These are phyloP conservation scores for Sisor rabdophorus DNA, from an alignment of 2,113 vertebrate species.

Conservation along the genomic window DNA sequence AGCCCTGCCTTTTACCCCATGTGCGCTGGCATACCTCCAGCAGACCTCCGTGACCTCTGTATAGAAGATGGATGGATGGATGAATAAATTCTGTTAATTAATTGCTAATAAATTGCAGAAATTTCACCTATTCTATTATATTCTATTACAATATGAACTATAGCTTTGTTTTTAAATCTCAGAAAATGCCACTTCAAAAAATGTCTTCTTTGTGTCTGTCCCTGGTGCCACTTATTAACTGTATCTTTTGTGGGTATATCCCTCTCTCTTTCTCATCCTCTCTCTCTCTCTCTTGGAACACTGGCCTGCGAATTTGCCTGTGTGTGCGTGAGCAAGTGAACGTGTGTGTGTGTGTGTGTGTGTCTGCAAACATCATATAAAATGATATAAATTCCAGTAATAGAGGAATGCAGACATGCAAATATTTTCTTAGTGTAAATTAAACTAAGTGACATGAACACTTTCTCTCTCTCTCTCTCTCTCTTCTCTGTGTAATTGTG, in stretches of 20 bases:
- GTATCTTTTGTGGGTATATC: neutral
- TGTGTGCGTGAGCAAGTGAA: neutral
- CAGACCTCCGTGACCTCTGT: too few species aligned
- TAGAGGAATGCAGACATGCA: neutral
- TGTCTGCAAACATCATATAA: neutral
- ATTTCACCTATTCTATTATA: neutral
- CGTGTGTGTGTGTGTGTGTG: neutral
- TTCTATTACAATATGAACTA: neutral
- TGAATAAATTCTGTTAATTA: too few species aligned
- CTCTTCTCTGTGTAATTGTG: neutral
- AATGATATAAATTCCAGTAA: neutral
- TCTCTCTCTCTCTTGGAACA: neutral
- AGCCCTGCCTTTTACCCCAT: too few species aligned
- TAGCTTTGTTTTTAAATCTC: neutral
- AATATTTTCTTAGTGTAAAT: conserved; percentile 15
- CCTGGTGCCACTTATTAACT: neutral
- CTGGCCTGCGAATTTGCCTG: neutral
- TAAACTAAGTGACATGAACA: neutral
- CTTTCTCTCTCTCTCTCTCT: neutral
- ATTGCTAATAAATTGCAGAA: too few species aligned
- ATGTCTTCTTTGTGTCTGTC: conserved; percentile 1
- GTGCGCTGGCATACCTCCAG: too few species aligned
- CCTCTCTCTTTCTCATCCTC: neutral
- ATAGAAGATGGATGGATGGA: too few species aligned
- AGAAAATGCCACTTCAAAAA: neutral